A percentile compares a stretch with the other conserved stretches of the same genome.
These are phyloP conservation scores for Egretta garzetta DNA, from an alignment of 2,113 vertebrate species.

Conservation along the genomic window DNA sequence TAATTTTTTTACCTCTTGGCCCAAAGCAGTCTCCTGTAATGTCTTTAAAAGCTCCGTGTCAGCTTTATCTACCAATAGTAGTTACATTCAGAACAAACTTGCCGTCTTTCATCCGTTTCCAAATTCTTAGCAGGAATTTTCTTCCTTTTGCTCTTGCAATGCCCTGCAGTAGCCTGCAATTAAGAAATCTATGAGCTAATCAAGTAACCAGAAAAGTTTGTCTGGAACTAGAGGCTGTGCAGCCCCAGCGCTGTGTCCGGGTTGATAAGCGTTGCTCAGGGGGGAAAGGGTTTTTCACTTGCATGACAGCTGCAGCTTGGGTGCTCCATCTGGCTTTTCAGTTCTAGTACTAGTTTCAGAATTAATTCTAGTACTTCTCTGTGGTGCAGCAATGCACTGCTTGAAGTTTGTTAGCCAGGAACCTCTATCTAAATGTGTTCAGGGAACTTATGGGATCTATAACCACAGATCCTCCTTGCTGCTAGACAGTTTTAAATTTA, in stretches of 20 bases:
- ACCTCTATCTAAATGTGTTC: neutral
- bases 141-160: neutral
- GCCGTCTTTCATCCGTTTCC: neutral
- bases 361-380: neutral
- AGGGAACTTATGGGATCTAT: neutral
- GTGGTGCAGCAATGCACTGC: neutral
- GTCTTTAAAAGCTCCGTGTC: neutral
- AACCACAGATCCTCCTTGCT: neutral
- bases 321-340: neutral
- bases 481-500: neutral
- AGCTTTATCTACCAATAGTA: neutral
- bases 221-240: neutral
- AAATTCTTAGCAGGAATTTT: neutral
- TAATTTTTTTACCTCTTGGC: neutral
- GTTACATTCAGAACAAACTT: neutral
- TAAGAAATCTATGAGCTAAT: neutral
- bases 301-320: neutral
- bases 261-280: neutral
- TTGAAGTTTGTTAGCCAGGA: neutral
- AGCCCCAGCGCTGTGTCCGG: neutral
- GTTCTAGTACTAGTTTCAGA: neutral
- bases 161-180: neutral
- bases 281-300: neutral
- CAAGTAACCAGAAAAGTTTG: neutral
- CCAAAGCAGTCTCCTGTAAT: neutral